Conservation (phyloP, 2,113 vertebrate species). For the Rhinichthys klamathensis region DNA sequence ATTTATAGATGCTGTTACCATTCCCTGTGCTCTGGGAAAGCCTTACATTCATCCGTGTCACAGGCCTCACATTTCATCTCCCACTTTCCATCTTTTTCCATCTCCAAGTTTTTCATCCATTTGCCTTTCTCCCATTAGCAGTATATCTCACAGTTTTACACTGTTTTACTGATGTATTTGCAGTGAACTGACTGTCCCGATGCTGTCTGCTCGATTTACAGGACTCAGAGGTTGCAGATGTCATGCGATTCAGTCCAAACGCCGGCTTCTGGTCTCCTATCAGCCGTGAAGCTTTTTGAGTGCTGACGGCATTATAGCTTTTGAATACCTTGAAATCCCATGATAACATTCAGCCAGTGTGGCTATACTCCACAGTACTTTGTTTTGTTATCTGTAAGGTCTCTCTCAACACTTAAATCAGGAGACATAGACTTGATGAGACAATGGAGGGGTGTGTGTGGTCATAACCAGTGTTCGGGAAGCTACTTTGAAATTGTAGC, state of each 20-base stretch:
- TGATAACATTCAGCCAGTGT: neutral
- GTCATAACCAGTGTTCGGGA: neutral
- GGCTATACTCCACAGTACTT: neutral
- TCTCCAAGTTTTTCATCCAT: slow-evolving; percentile 1
- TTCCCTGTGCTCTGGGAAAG: slow-evolving; percentile 51
- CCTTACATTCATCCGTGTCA: slow-evolving; percentile 54
- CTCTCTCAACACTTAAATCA: neutral
- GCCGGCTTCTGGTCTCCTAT: slow-evolving; percentile 9
- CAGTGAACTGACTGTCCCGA: slow-evolving; percentile 34
- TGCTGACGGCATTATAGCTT: slow-evolving; percentile 32
- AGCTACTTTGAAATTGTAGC: neutral
- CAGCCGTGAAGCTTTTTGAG: slow-evolving; percentile 28
- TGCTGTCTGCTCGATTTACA: slow-evolving; percentile 29
- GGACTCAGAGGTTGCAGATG: slow-evolving; percentile 27
- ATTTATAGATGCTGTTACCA: slow-evolving; percentile 62
- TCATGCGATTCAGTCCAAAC: slow-evolving; percentile 25
- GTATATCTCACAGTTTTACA: slow-evolving; percentile 31
- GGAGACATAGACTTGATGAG: slow-evolving; percentile 4
- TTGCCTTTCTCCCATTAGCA: slow-evolving; percentile 23
- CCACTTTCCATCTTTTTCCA: slow-evolving; percentile 29
- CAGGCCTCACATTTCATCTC: slow-evolving; percentile 33
- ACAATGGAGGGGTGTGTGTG: neutral
- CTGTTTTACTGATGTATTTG: slow-evolving; percentile 29
- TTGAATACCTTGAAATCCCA: slow-evolving; percentile 36
- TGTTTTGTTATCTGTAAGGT: slow-evolving; percentile 13